Evolutionary conservation across 1,140 invertebrate genomes (phyloP).

Genomic region (Drosophila simulans): DNA sequence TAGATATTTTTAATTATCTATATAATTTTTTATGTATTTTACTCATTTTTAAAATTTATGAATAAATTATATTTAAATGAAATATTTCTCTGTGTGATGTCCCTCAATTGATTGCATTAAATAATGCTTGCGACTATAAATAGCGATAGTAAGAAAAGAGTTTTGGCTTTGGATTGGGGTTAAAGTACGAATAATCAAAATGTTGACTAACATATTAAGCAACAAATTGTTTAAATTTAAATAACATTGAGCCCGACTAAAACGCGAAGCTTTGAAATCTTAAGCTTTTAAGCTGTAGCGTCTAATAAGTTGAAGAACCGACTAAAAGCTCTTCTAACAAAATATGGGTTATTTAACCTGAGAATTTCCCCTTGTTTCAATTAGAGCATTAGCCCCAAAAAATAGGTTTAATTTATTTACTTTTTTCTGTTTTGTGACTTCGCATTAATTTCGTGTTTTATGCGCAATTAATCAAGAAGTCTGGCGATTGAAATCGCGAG

Average conservation of each 20-base stretch:
- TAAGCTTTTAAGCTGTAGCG: conserved; percentile 18
- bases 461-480: conserved; percentile 54
- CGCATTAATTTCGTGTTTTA: conserved; percentile 11
- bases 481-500: conserved; percentile 2
- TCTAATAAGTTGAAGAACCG: conserved; percentile 25
- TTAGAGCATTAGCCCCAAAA: conserved; percentile 21
- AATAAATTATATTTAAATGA: no score
- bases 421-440: not conserved
- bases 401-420: conserved; percentile 2
- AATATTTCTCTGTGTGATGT: not conserved
- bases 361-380: conserved; percentile 39
- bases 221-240: conserved; percentile 58
- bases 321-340: conserved; percentile 35
- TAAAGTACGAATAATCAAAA: conserved; percentile 71
- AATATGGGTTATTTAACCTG: not conserved
- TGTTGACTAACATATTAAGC: conserved; percentile 48
- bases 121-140: conserved; percentile 50
- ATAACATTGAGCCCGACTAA: conserved; percentile 38
- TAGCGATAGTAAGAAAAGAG: conserved; percentile 42
- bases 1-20: no score
- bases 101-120: conserved; percentile 21
- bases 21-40: no score
- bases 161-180: conserved; percentile 51
- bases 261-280: conserved; percentile 14
- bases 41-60: no score